A percentile compares a stretch with the other conserved stretches of the same genome.
These are phyloP conservation scores for Esox niger DNA, from an alignment of 2,113 vertebrate genomes.

Conservation along the genomic window DNA sequence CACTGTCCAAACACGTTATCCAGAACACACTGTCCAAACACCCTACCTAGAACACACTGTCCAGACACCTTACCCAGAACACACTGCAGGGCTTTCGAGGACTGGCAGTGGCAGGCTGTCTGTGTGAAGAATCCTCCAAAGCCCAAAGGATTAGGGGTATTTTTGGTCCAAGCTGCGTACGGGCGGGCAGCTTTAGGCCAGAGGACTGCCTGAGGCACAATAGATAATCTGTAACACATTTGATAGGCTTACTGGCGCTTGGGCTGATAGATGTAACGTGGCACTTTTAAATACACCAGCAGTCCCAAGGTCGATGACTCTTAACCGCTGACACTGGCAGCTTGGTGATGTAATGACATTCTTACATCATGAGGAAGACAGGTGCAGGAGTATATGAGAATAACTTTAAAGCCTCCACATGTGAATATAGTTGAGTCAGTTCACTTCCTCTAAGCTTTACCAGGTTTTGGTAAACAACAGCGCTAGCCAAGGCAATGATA, in stretches of 20 bases:
- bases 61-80: too few species aligned
- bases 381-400: too few species aligned
- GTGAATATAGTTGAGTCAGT: too few species aligned
- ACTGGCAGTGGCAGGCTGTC: conserved; percentile 20
- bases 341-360: too few species aligned
- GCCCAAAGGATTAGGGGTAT: conserved; percentile 45
- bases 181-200: not conserved
- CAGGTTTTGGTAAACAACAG: too few species aligned
- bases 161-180: conserved; percentile 6
- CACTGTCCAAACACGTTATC: not conserved
- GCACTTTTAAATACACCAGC: not conserved
- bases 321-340: too few species aligned
- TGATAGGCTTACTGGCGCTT: conserved; percentile 14
- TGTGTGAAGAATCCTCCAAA: conserved; percentile 41
- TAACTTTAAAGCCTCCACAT: too few species aligned
- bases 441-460: too few species aligned
- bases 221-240: conserved; percentile 30
- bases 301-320: too few species aligned
- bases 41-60: not conserved
- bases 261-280: not conserved
- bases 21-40: not conserved
- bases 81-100: conserved; percentile 22
- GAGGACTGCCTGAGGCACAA: conserved; percentile 17
- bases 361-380: too few species aligned
- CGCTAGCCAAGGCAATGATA: too few species aligned